Percentiles rank a stretch among this genome's conserved stretches.
Evolutionary conservation across 2,888 invertebrate species (phyloP).

Genomic region (Lepidochrysops patricia): DNA sequence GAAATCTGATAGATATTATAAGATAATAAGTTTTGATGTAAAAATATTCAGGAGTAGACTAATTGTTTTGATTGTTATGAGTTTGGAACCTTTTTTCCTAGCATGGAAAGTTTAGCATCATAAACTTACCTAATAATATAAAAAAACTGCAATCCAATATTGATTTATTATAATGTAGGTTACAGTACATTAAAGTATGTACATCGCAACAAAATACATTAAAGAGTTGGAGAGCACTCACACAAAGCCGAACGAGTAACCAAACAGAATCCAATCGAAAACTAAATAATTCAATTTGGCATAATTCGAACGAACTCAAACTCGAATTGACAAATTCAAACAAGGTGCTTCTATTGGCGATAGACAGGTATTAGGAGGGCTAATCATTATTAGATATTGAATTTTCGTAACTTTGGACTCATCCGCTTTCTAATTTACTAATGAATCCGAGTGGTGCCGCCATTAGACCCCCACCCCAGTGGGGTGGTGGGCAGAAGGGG

Average conservation of each 20-base stretch:
- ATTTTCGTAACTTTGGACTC: slow-evolving; percentile 75
- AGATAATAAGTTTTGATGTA: background rate
- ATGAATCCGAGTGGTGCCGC: slow-evolving; percentile 73
- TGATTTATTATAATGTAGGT: background rate
- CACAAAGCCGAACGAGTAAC: slow-evolving; percentile 48
- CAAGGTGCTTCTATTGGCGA: slow-evolving; percentile 42
- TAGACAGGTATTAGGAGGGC: slow-evolving; percentile 60
- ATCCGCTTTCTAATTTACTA: slow-evolving; percentile 76
- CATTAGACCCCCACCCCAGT: slow-evolving; percentile 47
- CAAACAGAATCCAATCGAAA: slow-evolving; percentile 60
- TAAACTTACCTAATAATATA: background rate
- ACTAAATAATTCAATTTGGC: slow-evolving; percentile 69
- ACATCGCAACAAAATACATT: background rate
- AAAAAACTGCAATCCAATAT: background rate
- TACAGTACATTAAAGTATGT: no score
- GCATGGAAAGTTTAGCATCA: no score
- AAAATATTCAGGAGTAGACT: background rate
- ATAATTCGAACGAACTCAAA: slow-evolving; percentile 48
- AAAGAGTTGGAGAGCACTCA: slow-evolving; percentile 34
- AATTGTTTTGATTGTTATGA: no score
- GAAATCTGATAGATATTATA: background rate
- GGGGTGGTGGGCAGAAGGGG: slow-evolving; percentile 47
- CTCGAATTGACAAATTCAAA: slow-evolving; percentile 66
- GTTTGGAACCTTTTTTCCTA: no score
- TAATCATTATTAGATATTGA: slow-evolving; percentile 75